phyloP scores from a whole-genome alignment of 2,888 invertebrate species.

The Xanthorhoe designata region DNA sequence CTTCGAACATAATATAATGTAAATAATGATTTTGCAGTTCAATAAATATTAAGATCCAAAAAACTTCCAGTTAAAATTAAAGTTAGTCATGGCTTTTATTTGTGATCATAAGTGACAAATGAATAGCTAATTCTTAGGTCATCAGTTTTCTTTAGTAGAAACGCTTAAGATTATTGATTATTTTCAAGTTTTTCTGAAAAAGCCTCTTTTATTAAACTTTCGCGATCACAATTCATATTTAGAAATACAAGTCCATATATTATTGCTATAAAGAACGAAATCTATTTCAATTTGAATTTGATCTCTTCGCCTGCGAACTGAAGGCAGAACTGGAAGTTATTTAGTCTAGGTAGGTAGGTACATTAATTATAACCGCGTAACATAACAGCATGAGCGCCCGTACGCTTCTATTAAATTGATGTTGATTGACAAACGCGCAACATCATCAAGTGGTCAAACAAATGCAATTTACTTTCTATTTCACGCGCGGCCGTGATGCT shows the following conservation, averaged over 20 bases:
- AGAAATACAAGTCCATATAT: too few relatives aligned
- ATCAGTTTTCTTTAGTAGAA: neutral
- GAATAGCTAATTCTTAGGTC: neutral
- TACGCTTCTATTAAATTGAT: conserved; percentile 42
- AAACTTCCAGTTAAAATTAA: neutral
- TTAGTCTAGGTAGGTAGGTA: conserved; percentile 12
- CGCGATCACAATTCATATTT: too few relatives aligned
- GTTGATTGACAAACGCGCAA: conserved; percentile 53
- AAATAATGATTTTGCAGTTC: conserved; percentile 3
- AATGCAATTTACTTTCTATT: conserved; percentile 70
- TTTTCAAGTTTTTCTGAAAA: too few relatives aligned
- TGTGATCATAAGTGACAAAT: too few relatives aligned
- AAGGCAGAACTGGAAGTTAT: neutral
- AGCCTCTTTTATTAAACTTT: too few relatives aligned
- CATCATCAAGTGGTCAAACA: conserved; percentile 54
- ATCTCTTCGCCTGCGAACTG: conserved; percentile 6
- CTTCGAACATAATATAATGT: conserved; percentile 14
- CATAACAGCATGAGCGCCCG: conserved; percentile 27
- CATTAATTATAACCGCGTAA: conserved; percentile 36
- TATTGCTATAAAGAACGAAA: neutral
- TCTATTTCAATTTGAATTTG: conserved; percentile 13
- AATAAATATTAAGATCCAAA: conserved; percentile 6
- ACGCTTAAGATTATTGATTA: neutral
- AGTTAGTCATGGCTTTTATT: too few relatives aligned
- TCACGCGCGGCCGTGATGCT: conserved; percentile 64